Evolutionary conservation across 1,140 invertebrate species (phyloP), one percentile per base, ranked within the genome.

Genomic region (Scaptomyza graminum): DNA sequence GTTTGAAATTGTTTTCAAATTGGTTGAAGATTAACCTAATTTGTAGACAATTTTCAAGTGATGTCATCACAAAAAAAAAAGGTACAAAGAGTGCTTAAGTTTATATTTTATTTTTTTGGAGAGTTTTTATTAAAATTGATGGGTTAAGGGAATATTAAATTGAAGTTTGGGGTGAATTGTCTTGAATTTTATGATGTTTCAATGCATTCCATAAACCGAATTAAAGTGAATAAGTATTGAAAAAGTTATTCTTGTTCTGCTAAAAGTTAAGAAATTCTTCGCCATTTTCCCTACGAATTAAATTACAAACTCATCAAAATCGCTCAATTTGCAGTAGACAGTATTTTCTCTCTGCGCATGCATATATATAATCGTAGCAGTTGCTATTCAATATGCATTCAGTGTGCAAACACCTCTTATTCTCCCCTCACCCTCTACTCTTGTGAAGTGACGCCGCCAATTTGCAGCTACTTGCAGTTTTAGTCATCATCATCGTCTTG

Each of bases 391-490:
- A 70, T 63, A 70, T 70, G 67, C 60, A 70, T 46, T 57, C 11
- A 12, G 46, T 34, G 31, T 18, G 37, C 39, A 51, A 52, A 44
- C 67, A 65, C 15, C 51, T 28, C 22, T n/a, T 28, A 3, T 7
- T 22, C 51, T 8, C 47, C 49, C n/a, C 5, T 28, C 28, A 5
- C 28, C 28, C 28, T 6, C 28, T 25, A 2, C 28, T 5, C 28
- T 31, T 7, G 37, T 41, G 12, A 15, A 22, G 25, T 41, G 41
- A 64, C 39, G 12, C n/a, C 31, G 18, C 12, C 63, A 54, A 72
- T 72, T 72, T 67, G 69, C 69, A 72, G 69, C 69, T 72, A 72
- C 69, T 72, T 72, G 55, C 41, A 13, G 52, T 16, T 9, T 57
- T 25, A 41, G 56, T 34, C 73, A 41, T 41, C 73, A 41, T 41